Evolutionary conservation across 37 sponge, comb jelly and placozoan genomes (phyloP).

Genomic region (Sycon ciliatum): DNA sequence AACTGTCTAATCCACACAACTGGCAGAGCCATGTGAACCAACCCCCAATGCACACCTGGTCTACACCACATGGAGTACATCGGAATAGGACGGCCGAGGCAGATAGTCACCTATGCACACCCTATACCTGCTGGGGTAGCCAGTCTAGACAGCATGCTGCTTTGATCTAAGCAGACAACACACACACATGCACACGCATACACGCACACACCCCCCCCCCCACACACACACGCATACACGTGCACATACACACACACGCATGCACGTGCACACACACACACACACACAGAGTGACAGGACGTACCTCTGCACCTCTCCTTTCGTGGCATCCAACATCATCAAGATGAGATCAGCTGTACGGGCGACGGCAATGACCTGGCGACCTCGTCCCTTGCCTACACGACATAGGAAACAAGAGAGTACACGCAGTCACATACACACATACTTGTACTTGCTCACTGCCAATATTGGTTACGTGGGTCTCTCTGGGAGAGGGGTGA

Average conservation of each 20-base stretch:
- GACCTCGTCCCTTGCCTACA: constrained; percentile 82
- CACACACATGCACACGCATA: background rate
- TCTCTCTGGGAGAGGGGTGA: too few relatives aligned
- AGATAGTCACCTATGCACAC: too few relatives aligned
- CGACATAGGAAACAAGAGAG: background rate
- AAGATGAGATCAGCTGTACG: constrained; percentile 91
- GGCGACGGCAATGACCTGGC: constrained; percentile 99
- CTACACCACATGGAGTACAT: too few relatives aligned
- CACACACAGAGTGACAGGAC: constrained; percentile 10
- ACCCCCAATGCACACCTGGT: too few relatives aligned
- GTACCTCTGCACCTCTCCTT: constrained; percentile 64
- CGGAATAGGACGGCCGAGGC: too few relatives aligned
- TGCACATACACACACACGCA: background rate
- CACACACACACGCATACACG: constrained; percentile 19
- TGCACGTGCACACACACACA: constrained; percentile 1
- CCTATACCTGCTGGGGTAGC: too few relatives aligned
- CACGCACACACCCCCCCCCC: background rate
- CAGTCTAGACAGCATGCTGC: too few relatives aligned
- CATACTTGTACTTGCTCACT: too few relatives aligned
- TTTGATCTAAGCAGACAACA: too few relatives aligned
- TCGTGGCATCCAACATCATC: constrained; percentile 97
- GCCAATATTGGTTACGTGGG: too few relatives aligned
- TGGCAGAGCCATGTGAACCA: too few relatives aligned
- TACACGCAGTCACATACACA: background rate
- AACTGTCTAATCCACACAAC: too few relatives aligned